Conservation (phyloP, 2,797 vertebrate species). For the Falco peregrinus region DNA sequence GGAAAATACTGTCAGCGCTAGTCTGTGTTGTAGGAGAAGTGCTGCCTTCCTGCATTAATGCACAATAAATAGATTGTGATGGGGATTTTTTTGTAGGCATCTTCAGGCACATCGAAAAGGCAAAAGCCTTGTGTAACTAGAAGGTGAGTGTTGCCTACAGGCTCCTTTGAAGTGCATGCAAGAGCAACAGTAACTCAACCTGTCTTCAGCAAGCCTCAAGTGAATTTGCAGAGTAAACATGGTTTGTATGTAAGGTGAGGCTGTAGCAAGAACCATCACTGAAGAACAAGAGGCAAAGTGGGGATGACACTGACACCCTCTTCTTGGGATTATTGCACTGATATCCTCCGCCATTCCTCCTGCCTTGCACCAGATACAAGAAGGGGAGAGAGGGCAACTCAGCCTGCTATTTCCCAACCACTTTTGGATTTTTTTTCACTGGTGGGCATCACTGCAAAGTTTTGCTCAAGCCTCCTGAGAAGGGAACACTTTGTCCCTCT, state of each 20-base stretch:
- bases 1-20: neutral
- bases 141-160: neutral
- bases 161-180: neutral
- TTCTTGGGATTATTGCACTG: neutral
- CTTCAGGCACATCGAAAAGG: neutral
- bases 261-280: neutral
- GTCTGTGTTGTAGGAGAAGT: neutral
- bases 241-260: neutral
- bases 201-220: neutral
- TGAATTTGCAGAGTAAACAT: neutral
- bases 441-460: neutral
- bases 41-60: neutral
- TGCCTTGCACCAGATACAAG: neutral
- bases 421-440: neutral
- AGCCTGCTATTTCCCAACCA: neutral
- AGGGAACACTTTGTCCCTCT: neutral
- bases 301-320: no score
- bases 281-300: accelerated
- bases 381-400: neutral
- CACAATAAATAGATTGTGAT: neutral
- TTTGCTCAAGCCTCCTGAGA: neutral
- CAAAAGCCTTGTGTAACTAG: neutral
- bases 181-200: neutral
- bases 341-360: neutral
- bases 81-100: neutral